phyloP scores from a whole-genome alignment of 2,797 vertebrate genomes.

The Miichthys miiuy region DNA sequence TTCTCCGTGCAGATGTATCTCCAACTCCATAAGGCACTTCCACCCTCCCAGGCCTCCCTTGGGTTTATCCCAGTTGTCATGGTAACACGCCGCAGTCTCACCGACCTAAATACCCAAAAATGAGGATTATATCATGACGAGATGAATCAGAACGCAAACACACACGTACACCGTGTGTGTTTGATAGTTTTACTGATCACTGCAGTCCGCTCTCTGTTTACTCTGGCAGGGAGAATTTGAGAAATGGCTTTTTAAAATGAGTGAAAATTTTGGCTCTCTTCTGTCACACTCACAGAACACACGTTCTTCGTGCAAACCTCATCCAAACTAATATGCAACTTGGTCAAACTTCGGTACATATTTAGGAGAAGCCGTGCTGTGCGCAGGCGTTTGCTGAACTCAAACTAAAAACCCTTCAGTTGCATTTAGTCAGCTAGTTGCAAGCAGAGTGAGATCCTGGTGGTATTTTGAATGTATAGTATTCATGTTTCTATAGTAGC shows the following conservation, averaged over 20 bases:
- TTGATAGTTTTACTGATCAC: conserved; percentile 21
- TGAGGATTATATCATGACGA: conserved; percentile 58
- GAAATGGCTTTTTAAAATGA: not conserved
- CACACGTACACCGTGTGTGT: not conserved
- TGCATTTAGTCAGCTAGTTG: conserved; percentile 6
- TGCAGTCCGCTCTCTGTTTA: conserved; percentile 61
- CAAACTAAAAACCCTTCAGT: conserved; percentile 1
- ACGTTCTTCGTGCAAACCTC: conserved; percentile 19
- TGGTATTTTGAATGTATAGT: conserved; percentile 71
- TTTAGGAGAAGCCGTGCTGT: conserved; percentile 6
- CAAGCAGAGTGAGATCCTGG: conserved; percentile 37
- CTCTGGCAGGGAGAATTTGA: not conserved
- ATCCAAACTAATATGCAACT: conserved; percentile 32
- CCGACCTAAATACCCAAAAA: conserved; percentile 69
- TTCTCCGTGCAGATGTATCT: conserved; percentile 23
- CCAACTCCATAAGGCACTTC: conserved; percentile 17
- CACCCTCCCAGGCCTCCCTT: conserved; percentile 36
- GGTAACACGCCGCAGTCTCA: conserved; percentile 63
- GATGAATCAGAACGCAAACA: conserved; percentile 39
- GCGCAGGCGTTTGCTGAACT: conserved; percentile 4
- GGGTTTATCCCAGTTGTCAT: conserved; percentile 65
- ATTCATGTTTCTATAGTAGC: conserved; percentile 62
- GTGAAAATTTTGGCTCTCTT: not conserved
- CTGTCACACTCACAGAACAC: not conserved
- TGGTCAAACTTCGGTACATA: not conserved